phyloP scores from a whole-genome alignment of 2,113 vertebrate genomes.

The Strix aluco region DNA sequence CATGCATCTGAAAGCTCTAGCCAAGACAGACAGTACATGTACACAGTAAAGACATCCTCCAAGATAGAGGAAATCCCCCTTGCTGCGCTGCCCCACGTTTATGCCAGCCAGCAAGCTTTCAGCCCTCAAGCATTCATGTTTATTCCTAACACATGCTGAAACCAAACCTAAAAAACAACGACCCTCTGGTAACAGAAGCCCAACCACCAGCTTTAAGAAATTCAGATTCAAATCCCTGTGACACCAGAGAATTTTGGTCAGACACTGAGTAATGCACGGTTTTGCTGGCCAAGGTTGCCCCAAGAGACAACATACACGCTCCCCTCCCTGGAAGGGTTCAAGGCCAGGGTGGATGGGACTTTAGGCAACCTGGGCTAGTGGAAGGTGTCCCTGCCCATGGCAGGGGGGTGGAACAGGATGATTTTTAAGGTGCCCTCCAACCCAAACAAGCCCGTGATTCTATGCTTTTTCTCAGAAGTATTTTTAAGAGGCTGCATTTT shows the following conservation, averaged over 20 bases:
- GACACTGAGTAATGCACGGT: rapidly evolving
- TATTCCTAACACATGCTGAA: not conserved
- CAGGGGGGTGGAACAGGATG: too few relatives aligned
- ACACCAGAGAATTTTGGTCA: not conserved
- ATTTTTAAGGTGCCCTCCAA: too few relatives aligned
- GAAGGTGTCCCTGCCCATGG: too few relatives aligned
- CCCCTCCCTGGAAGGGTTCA: too few relatives aligned
- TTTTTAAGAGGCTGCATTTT: not conserved
- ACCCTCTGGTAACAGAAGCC: not conserved
- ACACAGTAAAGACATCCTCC: not conserved
- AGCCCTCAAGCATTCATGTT: rapidly evolving
- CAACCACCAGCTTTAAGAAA: not conserved
- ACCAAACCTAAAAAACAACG: not conserved
- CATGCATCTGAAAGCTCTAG: not conserved
- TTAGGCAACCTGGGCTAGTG: too few relatives aligned
- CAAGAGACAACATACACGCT: not conserved
- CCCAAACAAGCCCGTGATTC: too few relatives aligned
- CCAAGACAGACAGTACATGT: too few relatives aligned
- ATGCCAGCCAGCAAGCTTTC: too few relatives aligned
- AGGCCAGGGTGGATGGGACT: too few relatives aligned
- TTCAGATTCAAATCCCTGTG: not conserved
- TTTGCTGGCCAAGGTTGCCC: not conserved
- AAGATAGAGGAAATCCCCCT: not conserved
- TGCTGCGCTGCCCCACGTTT: not conserved
- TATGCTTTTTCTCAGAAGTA: not conserved